A percentile compares a stretch with the other conserved stretches of the same genome.
Conservation (phyloP, 2,888 invertebrate genomes). For the Ligdia adustata region DNA sequence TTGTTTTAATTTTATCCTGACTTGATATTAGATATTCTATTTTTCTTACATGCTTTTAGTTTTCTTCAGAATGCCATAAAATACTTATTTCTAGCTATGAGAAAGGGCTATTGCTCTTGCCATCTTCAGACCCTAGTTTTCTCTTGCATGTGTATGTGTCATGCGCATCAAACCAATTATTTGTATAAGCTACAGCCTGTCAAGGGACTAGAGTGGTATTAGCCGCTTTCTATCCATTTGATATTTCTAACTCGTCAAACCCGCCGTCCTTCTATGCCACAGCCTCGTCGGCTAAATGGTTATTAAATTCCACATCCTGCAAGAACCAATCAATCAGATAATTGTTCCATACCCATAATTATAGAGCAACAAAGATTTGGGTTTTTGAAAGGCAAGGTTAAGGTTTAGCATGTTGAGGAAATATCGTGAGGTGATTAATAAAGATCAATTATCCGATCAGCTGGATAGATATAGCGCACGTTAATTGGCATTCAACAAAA, state of each 20-base stretch:
- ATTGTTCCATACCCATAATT: slow-evolving; percentile 38
- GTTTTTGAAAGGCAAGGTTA: slow-evolving; percentile 26
- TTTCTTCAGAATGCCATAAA: too few species aligned
- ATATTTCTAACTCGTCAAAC: slow-evolving; percentile 53
- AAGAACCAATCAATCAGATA: slow-evolving; percentile 43
- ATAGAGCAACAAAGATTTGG: slow-evolving; percentile 29
- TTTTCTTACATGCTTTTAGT: too few species aligned
- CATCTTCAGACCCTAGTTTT: slow-evolving; percentile 26
- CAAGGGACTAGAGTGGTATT: slow-evolving; percentile 40
- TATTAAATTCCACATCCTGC: slow-evolving; percentile 43
- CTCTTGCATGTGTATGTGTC: slow-evolving; percentile 32
- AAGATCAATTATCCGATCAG: slow-evolving; percentile 23
- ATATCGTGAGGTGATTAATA: slow-evolving; percentile 20
- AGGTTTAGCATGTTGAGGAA: slow-evolving; percentile 21
- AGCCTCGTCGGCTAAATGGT: slow-evolving; percentile 42
- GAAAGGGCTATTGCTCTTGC: slow-evolving; percentile 5
- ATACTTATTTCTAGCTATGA: not conserved
- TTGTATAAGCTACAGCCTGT: slow-evolving; percentile 49
- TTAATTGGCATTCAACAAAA: slow-evolving; percentile 8
- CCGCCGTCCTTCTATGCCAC: slow-evolving; percentile 46
- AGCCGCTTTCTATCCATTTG: slow-evolving; percentile 42
- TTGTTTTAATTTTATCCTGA: too few species aligned
- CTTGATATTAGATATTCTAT: too few species aligned
- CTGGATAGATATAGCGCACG: slow-evolving; percentile 5
- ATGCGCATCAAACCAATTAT: slow-evolving; percentile 45